phyloP scores from a whole-genome alignment of 2,888 invertebrate genomes.

The Mechanitis mazaeus region DNA sequence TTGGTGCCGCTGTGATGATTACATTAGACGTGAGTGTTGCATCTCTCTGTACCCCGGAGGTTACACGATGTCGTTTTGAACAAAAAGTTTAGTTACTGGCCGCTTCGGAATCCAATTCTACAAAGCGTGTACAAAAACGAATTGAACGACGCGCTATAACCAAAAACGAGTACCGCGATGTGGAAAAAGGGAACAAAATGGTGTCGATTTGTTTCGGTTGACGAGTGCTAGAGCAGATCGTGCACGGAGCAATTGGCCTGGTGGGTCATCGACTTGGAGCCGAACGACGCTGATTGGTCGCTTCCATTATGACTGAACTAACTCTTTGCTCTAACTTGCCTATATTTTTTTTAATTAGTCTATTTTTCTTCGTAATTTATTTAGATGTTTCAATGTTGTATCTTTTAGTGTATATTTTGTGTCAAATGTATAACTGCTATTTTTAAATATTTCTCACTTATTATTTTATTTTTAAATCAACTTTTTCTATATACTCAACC shows the following conservation, averaged over 20 bases:
- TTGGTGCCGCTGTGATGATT: slow-evolving; percentile 41
- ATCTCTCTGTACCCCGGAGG: slow-evolving; percentile 14
- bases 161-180: slow-evolving; percentile 41
- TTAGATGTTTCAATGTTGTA: slow-evolving; percentile 5
- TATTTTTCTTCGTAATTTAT: slow-evolving; percentile 4
- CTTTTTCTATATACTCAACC: too few species aligned
- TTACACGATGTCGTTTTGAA: slow-evolving; percentile 13
- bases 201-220: slow-evolving; percentile 63
- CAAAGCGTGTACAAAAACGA: slow-evolving; percentile 32
- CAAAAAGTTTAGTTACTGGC: slow-evolving; percentile 15
- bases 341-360: slow-evolving; percentile 11
- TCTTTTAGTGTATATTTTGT: slow-evolving; percentile 3
- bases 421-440: background rate
- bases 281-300: slow-evolving; percentile 28
- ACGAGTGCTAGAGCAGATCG: slow-evolving; percentile 49
- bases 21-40: slow-evolving; percentile 36
- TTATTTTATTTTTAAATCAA: too few species aligned
- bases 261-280: slow-evolving; percentile 58
- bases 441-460: background rate
- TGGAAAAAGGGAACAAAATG: slow-evolving; percentile 46
- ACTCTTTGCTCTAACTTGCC: slow-evolving; percentile 5
- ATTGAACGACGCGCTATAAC: slow-evolving; percentile 31
- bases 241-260: slow-evolving; percentile 50
- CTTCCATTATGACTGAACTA: slow-evolving; percentile 12
- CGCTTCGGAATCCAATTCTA: slow-evolving; percentile 34